A percentile compares a stretch with the other conserved stretches of the same genome.
Evolutionary conservation across 1,140 invertebrate genomes (phyloP).

Genomic region (Gonatopus flavifemur): DNA sequence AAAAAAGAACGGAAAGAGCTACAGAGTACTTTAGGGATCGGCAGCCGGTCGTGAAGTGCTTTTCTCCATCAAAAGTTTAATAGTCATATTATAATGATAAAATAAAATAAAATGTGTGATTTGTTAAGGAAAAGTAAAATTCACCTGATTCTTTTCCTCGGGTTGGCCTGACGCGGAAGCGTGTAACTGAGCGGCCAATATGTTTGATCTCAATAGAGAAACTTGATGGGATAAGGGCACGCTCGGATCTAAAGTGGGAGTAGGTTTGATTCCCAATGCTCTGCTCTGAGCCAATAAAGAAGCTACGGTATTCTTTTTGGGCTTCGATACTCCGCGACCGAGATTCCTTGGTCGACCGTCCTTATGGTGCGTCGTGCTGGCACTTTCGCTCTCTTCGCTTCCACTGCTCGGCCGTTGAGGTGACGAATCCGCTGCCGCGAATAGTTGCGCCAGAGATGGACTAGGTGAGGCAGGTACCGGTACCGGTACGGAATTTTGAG

Average conservation of each 20-base stretch:
- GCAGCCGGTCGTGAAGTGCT: slow-evolving; percentile 1
- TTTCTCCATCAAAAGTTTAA: slow-evolving; percentile 10
- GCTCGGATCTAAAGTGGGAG: slow-evolving; percentile 61
- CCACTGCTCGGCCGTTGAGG: slow-evolving; percentile 65
- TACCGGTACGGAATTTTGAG: slow-evolving; percentile 61
- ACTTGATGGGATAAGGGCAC: slow-evolving; percentile 64
- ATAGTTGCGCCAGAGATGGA: slow-evolving; percentile 60
- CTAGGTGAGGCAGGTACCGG: slow-evolving; percentile 57
- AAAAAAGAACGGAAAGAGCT: slow-evolving; percentile 24
- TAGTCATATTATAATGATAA: background rate
- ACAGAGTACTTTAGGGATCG: too few species aligned
- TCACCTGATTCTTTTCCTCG: slow-evolving; percentile 59
- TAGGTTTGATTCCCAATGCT: slow-evolving; percentile 71
- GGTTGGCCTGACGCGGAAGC: slow-evolving; percentile 53
- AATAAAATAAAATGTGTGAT: background rate
- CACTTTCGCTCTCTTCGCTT: slow-evolving; percentile 68
- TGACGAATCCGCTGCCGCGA: slow-evolving; percentile 62
- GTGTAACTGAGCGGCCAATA: slow-evolving; percentile 62
- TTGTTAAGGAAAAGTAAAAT: slow-evolving; percentile 6
- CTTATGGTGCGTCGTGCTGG: slow-evolving; percentile 58
- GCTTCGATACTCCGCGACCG: slow-evolving; percentile 81
- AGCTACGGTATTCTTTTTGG: slow-evolving; percentile 89
- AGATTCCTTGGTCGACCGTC: slow-evolving; percentile 79
- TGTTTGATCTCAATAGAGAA: slow-evolving; percentile 63
- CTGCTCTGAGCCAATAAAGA: slow-evolving; percentile 81